Evolutionary conservation across 2,797 vertebrate species (phyloP).

Genomic region (Melanotaenia boesemani): DNA sequence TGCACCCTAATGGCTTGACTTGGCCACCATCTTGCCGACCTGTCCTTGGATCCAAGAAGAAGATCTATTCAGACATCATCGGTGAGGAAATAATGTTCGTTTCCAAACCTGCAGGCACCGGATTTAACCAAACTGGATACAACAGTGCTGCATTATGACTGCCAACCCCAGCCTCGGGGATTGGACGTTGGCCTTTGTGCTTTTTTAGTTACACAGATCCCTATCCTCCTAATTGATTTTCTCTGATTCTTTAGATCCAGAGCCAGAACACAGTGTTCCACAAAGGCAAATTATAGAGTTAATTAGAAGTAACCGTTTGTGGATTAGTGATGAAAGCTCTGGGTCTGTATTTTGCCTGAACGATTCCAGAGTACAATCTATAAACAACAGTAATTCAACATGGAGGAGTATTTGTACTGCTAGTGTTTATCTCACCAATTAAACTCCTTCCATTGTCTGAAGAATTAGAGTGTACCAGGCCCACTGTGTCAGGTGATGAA

Average conservation of each 20-base stretch:
- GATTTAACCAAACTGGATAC: slow-evolving; percentile 26
- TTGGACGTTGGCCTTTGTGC: slow-evolving; percentile 51
- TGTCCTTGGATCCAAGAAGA: slow-evolving; percentile 22
- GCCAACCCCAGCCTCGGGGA: slow-evolving; percentile 37
- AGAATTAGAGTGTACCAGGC: slow-evolving; percentile 31
- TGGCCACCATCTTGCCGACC: slow-evolving; percentile 27
- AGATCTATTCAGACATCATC: slow-evolving; percentile 42
- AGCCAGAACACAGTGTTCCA: slow-evolving; percentile 43
- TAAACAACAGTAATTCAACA: slow-evolving; percentile 31
- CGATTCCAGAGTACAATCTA: slow-evolving; percentile 34
- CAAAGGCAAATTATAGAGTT: slow-evolving; percentile 55
- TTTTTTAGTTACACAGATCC: slow-evolving; percentile 53
- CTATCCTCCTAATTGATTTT: slow-evolving; percentile 64
- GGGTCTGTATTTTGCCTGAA: slow-evolving; percentile 47
- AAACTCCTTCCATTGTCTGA: slow-evolving; percentile 34
- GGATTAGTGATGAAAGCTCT: slow-evolving; percentile 64
- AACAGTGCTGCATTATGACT: slow-evolving; percentile 30
- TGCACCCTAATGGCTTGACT: slow-evolving; percentile 37
- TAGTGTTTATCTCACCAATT: slow-evolving; percentile 52
- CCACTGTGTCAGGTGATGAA: slow-evolving; percentile 15
- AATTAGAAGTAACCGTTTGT: slow-evolving; percentile 69
- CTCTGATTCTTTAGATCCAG: slow-evolving; percentile 42
- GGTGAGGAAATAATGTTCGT: slow-evolving; percentile 27
- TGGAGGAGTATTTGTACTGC: slow-evolving; percentile 20
- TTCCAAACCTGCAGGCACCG: slow-evolving; percentile 31